These are phyloP conservation scores for Andrena dorsata DNA, from an alignment of 2,888 invertebrate species.

Conservation along the genomic window DNA sequence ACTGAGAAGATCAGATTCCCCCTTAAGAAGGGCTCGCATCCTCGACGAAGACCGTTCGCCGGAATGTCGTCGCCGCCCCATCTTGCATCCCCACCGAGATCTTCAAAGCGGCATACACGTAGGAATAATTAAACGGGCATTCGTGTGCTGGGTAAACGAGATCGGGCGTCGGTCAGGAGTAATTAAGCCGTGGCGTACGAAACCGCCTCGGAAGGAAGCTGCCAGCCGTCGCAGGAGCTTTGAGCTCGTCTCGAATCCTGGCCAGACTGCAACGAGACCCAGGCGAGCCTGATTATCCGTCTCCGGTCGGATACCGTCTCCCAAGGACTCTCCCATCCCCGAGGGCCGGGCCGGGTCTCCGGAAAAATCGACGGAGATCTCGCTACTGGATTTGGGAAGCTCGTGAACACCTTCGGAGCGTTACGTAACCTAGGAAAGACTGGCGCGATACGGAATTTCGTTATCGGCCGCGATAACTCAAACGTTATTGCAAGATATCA, in stretches of 20 bases:
- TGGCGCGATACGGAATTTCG: slow-evolving; percentile 42
- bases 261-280: no score
- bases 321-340: neutral
- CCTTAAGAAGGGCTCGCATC: neutral
- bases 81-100: neutral
- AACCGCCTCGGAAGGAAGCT: neutral
- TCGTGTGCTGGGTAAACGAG: neutral
- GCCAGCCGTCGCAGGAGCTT: neutral
- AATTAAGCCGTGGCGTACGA: slow-evolving; percentile 20
- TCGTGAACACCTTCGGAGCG: neutral
- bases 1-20: no score
- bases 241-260: neutral
- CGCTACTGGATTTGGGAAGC: neutral
- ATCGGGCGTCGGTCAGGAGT: slow-evolving; percentile 15
- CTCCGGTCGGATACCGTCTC: neutral
- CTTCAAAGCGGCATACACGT: neutral
- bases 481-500: slow-evolving; percentile 48
- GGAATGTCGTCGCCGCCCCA: neutral
- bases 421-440: slow-evolving; percentile 31
- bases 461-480: slow-evolving; percentile 45
- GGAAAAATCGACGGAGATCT: neutral
- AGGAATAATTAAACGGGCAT: neutral
- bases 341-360: neutral
- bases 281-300: neutral
- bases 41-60: neutral